Evolutionary conservation across 2,113 vertebrate species (phyloP), one percentile per base, ranked within the genome.

Genomic region (Aspiorhynchus laticeps): DNA sequence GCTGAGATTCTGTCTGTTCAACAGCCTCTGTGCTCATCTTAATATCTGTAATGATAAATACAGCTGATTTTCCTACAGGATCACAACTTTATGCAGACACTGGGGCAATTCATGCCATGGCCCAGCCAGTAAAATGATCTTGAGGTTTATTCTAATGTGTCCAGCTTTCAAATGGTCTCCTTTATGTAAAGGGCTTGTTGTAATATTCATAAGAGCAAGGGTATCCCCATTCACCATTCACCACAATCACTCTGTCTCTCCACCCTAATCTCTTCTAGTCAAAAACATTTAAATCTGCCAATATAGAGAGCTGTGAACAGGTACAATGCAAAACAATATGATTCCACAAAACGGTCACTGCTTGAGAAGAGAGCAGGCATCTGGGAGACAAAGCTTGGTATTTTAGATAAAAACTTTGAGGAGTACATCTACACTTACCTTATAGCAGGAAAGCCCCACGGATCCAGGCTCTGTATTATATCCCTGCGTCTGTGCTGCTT

Each of bases 11-110:
- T 61, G 96, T 94, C 91, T 96, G 96, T 90, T 98, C 96, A 74
- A 96, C 95, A 0, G 95, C 90, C 89, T 97, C 96, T 56, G 97
- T 93, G 87, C 97, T 99, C 97, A 99, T 99, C 96, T 97, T 98
- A 95, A 97, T 96, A 95, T 96, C 97, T 98, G 94, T 74, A 94
- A 95, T 91, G 92, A 95, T 93, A 97, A 96, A 96, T 94, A 96
- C 93, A 94, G 93, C 95, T 94, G 94, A 96, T 96, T 97, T 98
- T 97, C 96, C 96, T 97, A 96, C 93, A 93, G 94, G 94, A 95
- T 95, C 95, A 95, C 91, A 93, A 92, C 93, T 95, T 95, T 93
- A 94, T 88, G 91, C 93, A 92, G 88, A 94, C 89, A 94, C 90
- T 91, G 46, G 93, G 94, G 91, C 93, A 95, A 95, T 92, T 94